These are phyloP conservation scores for Choreutis nemorana DNA, from an alignment of 2,888 invertebrate species.

Conservation along the genomic window DNA sequence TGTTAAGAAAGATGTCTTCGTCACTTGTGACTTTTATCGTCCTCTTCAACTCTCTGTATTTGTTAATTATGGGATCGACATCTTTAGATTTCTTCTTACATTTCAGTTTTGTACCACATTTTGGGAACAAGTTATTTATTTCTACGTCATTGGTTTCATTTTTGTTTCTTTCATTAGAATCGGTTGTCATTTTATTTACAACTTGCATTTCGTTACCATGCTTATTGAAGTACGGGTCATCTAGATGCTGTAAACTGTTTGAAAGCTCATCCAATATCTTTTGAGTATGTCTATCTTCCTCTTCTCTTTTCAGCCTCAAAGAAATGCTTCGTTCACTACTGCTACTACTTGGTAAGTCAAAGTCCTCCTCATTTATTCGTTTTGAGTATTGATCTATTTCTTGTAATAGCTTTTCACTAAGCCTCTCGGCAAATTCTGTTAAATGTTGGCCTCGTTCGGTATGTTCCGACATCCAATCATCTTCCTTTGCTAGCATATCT, in stretches of 20 bases:
- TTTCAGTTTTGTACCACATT: conserved; percentile 58
- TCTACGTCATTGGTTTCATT: conserved; percentile 59
- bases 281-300: conserved; percentile 56
- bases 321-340: conserved; percentile 62
- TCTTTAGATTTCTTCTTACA: conserved; percentile 58
- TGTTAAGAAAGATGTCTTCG: conserved; percentile 49
- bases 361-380: conserved; percentile 59
- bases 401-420: conserved; percentile 81
- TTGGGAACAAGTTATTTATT: conserved; percentile 52
- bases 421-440: conserved; percentile 80
- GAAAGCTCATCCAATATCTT: conserved; percentile 56
- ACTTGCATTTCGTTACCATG: conserved; percentile 67
- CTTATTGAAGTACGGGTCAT: conserved; percentile 69
- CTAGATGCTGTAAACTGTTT: conserved; percentile 61
- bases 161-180: conserved; percentile 67
- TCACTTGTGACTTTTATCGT: conserved; percentile 53
- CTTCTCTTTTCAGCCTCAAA: conserved; percentile 52
- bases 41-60: conserved; percentile 54
- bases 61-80: conserved; percentile 56
- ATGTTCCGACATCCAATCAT: conserved; percentile 66
- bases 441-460: conserved; percentile 72
- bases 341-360: conserved; percentile 57
- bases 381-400: conserved; percentile 75
- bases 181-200: conserved; percentile 64
- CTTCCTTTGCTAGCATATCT: conserved; percentile 53